Evolutionary conservation across 2,797 vertebrate genomes (phyloP), one percentile per base, ranked within the genome.

Genomic region (Orestias chungarensis): DNA sequence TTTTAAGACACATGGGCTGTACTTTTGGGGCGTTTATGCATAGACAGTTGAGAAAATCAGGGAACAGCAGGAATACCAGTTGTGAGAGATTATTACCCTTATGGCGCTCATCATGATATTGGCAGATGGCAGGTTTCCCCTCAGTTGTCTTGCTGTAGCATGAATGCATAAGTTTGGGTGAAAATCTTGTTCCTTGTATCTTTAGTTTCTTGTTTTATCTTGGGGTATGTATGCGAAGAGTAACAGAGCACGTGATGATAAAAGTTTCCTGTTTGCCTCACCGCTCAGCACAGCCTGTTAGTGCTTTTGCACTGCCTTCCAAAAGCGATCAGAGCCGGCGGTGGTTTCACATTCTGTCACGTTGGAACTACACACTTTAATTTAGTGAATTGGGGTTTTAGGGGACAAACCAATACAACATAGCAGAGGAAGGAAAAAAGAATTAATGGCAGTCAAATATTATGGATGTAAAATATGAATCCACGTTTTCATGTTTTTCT

Each of bases 1-100:
- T 35, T 49, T 23, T 64, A 35, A 47, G 54, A 64, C 3, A 46
- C 31, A 68, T 17, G 40, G 59, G 38, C n/a, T 33, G 35, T 35
- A 42, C 6, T 40, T 17, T 29, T 17, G 14, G 33, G 18, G 11
- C 20, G n/a, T 64, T 49, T 66, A 20, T 35, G 23, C 1, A 55
- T 14, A 66, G 15, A 68, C 65, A 50, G 40, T 4, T 44, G 52
- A 64, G 47, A 25, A 1, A 78, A 27, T 20, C 4, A 27, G 14
- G 67, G 25, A 82, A 76, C 71, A 79, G 78, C 73, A 64, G 75
- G 57, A 43, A 68, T 0, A 47, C 25, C 78, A 64, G 54, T 78
- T 71, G 54, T 46, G 38, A 33, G 61, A 78, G 55, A 66, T 76
- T 68, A 66, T 69, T 66, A 8, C 38, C 31, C 70, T 70, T 68